A percentile compares a stretch with the other conserved stretches of the same genome.
phyloP scores from a whole-genome alignment of 2,113 vertebrate genomes.

The Polyodon spathula region DNA sequence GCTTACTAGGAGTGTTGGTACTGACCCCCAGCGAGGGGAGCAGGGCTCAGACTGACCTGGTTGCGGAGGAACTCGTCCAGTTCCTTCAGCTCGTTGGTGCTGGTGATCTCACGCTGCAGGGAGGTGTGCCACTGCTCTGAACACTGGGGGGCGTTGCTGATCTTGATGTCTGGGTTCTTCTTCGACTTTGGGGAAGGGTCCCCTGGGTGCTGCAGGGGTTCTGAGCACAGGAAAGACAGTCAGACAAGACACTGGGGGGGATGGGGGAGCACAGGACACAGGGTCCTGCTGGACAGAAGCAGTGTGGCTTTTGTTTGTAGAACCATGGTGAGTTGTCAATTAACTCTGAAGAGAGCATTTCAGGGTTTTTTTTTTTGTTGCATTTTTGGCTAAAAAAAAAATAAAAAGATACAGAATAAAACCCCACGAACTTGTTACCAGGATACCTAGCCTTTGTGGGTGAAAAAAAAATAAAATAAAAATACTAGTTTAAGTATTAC shows the following conservation, averaged over 20 bases:
- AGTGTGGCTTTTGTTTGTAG: too few relatives aligned
- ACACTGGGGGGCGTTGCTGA: constrained; percentile 74
- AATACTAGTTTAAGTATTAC: not conserved
- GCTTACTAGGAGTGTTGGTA: too few relatives aligned
- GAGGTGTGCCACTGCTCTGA: constrained; percentile 82
- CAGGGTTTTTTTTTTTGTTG: too few relatives aligned
- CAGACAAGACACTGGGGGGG: constrained; percentile 17
- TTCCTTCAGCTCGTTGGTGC: constrained; percentile 83
- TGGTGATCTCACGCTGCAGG: constrained; percentile 74
- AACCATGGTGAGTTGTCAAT: not conserved
- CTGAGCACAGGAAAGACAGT: constrained; percentile 7
- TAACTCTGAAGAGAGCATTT: too few relatives aligned
- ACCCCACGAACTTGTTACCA: too few relatives aligned
- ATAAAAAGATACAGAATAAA: too few relatives aligned
- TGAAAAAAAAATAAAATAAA: not conserved
- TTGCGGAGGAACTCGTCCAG: constrained; percentile 93
- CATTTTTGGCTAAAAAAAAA: too few relatives aligned
- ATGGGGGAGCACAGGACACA: constrained; percentile 17
- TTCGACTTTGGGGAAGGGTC: constrained; percentile 17
- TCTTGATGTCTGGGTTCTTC: constrained; percentile 76
- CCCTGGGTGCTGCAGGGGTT: constrained; percentile 29
- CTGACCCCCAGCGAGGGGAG: not conserved
- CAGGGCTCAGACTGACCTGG: constrained; percentile 79
- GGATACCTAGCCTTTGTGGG: too few relatives aligned
- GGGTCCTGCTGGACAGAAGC: not conserved